A percentile compares a stretch with the other conserved stretches of the same genome.
Evolutionary conservation across 2,113 vertebrate genomes (phyloP).

Genomic region (Phrynocephalus versicolor): DNA sequence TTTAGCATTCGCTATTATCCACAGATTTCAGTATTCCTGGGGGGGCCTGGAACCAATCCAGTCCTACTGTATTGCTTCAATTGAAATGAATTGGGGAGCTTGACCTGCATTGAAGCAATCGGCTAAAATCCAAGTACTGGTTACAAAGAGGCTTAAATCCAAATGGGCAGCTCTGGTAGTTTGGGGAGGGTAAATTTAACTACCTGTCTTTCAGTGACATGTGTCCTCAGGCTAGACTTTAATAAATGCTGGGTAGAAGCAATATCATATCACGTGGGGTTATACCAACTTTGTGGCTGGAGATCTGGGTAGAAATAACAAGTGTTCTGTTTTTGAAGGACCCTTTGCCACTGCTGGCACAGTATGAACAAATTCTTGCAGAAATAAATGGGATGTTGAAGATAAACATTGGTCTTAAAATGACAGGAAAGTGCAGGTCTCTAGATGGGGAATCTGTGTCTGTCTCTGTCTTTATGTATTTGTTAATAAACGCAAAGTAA

Average conservation of each 20-base stretch:
- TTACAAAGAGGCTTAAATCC: neutral
- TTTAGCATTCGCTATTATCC: no score
- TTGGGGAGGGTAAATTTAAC: neutral
- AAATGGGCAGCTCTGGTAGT: neutral
- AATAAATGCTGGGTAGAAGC: neutral
- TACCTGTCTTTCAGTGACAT: neutral
- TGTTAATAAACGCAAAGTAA: conserved; percentile 27
- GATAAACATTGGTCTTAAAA: neutral
- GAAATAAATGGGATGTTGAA: neutral
- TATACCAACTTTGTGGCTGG: neutral
- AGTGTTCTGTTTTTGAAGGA: neutral
- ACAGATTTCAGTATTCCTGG: no score
- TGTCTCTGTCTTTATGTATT: neutral
- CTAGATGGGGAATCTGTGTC: conserved; percentile 19
- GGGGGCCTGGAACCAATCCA: no score
- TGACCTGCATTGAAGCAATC: neutral
- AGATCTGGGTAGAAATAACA: neutral
- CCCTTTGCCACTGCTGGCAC: neutral
- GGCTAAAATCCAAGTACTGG: neutral
- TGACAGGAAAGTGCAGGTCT: conserved; percentile 24
- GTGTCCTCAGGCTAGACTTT: neutral
- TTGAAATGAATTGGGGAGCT: neutral
- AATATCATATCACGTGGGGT: neutral
- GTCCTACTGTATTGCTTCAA: neutral
- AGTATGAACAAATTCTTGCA: rapidly evolving